A percentile compares a stretch with the other conserved stretches of the same genome.
These are phyloP conservation scores for Oreotrochilus melanogaster DNA, from an alignment of 2,113 vertebrate genomes.

Conservation along the genomic window DNA sequence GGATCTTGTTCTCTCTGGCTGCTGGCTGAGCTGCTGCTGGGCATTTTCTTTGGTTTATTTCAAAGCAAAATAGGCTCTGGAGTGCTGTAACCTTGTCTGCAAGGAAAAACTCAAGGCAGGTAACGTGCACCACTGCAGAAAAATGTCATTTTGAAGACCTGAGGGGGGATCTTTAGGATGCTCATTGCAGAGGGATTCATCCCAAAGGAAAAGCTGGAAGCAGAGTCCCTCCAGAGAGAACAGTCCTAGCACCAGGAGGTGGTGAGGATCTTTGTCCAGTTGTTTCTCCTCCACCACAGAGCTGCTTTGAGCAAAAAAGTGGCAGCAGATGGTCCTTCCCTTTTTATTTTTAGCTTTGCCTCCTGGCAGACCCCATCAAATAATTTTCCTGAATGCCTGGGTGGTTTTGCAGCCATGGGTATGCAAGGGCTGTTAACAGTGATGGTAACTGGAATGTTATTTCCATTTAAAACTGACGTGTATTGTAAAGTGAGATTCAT, in stretches of 20 bases:
- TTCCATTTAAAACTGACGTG: slow-evolving; percentile 69
- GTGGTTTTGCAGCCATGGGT: background rate
- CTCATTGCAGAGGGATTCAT: background rate
- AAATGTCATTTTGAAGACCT: background rate
- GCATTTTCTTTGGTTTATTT: slow-evolving; percentile 30
- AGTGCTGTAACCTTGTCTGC: slow-evolving; percentile 16
- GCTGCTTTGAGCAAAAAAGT: background rate
- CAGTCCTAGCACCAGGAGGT: background rate
- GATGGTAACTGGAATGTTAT: slow-evolving; percentile 56
- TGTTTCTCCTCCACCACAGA: background rate
- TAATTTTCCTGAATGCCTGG: background rate
- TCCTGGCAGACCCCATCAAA: background rate
- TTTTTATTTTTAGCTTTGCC: background rate
- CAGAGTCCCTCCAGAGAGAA: background rate
- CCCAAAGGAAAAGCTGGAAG: background rate
- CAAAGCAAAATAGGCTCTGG: background rate
- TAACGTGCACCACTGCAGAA: background rate
- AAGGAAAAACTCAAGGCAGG: background rate
- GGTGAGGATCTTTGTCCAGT: background rate
- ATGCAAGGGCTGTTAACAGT: slow-evolving; percentile 30
- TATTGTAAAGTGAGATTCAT: slow-evolving; percentile 62
- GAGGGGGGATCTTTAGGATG: background rate
- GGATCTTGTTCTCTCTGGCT: background rate
- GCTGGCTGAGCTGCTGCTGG: background rate
- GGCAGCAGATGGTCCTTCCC: background rate